Evolutionary conservation across 1,140 invertebrate species (phyloP), one percentile per base, ranked within the genome.

Genomic region (Drosophila fuyamai): DNA sequence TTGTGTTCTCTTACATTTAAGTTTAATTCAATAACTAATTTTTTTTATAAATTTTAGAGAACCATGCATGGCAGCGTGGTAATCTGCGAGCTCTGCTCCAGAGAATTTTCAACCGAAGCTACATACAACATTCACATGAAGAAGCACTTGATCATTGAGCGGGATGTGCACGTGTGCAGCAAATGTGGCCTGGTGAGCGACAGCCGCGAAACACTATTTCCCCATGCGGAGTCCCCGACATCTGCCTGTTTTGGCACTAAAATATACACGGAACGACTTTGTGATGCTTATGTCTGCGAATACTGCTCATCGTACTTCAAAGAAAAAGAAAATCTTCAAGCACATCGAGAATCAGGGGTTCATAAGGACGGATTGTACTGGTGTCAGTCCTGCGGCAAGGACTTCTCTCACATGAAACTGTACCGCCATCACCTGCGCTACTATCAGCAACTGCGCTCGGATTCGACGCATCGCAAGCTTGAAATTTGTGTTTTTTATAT

Each of bases 361-460:
- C 90, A 92, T 29, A 66, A 80, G 13, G 68, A 91, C 58, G 71
- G 79, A 0, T 4, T 70, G 10, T 92, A 70, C 29, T 59, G 55
- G 46, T 92, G 90, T 29, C 59, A 77, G 13, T 71, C 89, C 2
- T 92, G 90, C 50, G 48, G 29, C n/a, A 81, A 82, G 50, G 60
- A 77, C 2, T 85, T 92, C 40, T 14, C 51, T 0, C 70, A 80
- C n/a, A 78, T 79, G 65, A 89, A 90, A 60, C 47, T 80, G 1
- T 89, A 91, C 57, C 83, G 88, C 5, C 75, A 91, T 57, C 86
- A 89, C 27, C 44, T 77, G 18, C 81, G 91, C 29, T 88, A 82
- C 62, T 86, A 48, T 50, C 83, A 86, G 51, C 60, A 61, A 16
- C 51, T 63, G 23, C 79, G 78, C 6, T 35, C 81, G 6, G 76